phyloP scores from a whole-genome alignment of 2,888 invertebrate species.

The Nephrocerus scutellatus region DNA sequence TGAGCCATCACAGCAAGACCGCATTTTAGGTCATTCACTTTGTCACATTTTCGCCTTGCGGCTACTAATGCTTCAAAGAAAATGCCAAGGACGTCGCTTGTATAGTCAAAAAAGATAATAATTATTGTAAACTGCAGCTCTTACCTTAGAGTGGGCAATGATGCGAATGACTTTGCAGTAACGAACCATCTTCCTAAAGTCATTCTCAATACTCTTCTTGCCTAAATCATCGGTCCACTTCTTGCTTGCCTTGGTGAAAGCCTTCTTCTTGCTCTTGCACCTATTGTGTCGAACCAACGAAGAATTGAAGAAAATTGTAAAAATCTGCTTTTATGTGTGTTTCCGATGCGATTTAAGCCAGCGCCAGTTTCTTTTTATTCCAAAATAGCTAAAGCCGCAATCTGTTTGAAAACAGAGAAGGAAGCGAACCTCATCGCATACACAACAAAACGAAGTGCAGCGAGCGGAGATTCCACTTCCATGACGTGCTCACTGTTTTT shows the following conservation, averaged over 20 bases:
- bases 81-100: constrained; percentile 43
- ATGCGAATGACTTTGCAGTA: constrained; percentile 96
- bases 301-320: too few species aligned
- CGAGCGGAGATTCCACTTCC: constrained; percentile 61
- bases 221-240: constrained; percentile 98
- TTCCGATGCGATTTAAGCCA: constrained; percentile 12
- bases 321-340: constrained; percentile 23
- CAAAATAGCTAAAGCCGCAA: constrained; percentile 16
- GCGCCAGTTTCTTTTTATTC: background rate
- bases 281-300: constrained; percentile 50
- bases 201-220: constrained; percentile 92
- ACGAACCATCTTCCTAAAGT: constrained; percentile 94
- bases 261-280: constrained; percentile 99
- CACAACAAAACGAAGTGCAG: constrained; percentile 30
- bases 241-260: constrained; percentile 95
- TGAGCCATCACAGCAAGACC: constrained; percentile 37
- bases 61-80: constrained; percentile 23
- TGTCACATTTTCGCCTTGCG: constrained; percentile 24
- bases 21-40: constrained; percentile 39
- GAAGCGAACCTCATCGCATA: constrained; percentile 59
- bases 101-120: background rate
- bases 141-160: constrained; percentile 95
- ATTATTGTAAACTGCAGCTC: constrained; percentile 19
- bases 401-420: constrained; percentile 43
- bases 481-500: constrained; percentile 39